Percentiles rank a stretch among this genome's conserved stretches.
These are phyloP conservation scores for Halictus quadricinctus DNA, from an alignment of 2,888 invertebrate genomes.

Conservation along the genomic window DNA sequence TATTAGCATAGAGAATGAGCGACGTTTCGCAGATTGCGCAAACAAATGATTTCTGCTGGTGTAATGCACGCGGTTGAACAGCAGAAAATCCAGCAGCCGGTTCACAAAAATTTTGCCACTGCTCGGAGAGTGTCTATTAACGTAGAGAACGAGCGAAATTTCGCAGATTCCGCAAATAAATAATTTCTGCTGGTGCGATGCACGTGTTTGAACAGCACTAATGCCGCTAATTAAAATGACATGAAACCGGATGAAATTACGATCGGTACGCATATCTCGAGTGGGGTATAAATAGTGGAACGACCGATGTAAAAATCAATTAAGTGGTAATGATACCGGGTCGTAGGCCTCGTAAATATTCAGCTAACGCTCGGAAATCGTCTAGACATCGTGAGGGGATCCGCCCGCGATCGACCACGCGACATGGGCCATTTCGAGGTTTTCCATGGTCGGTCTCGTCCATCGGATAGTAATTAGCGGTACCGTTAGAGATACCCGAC, in stretches of 20 bases:
- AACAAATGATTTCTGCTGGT: too few relatives aligned
- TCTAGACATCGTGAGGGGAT: neutral
- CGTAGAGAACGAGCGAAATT: too few relatives aligned
- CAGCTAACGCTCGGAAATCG: neutral
- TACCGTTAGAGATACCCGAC: slow-evolving; percentile 63
- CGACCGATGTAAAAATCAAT: neutral
- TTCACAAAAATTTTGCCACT: too few relatives aligned
- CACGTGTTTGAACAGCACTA: neutral
- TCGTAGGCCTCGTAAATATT: neutral
- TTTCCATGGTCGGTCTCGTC: slow-evolving; percentile 25
- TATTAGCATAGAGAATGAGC: too few relatives aligned
- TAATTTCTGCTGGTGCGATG: neutral
- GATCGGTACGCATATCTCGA: neutral
- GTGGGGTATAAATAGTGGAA: neutral
- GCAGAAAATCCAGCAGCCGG: too few relatives aligned
- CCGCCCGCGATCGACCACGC: neutral
- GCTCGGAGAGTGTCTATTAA: too few relatives aligned
- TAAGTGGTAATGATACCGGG: neutral
- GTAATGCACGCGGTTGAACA: too few relatives aligned
- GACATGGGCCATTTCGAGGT: neutral
- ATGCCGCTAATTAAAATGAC: neutral
- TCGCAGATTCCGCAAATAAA: neutral
- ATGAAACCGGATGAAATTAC: neutral
- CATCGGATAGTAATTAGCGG: slow-evolving; percentile 60
- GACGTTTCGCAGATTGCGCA: too few relatives aligned